Percentiles rank a stretch among this genome's conserved stretches.
Evolutionary conservation across 2,113 vertebrate species (phyloP).

Genomic region (Plecotus auritus): DNA sequence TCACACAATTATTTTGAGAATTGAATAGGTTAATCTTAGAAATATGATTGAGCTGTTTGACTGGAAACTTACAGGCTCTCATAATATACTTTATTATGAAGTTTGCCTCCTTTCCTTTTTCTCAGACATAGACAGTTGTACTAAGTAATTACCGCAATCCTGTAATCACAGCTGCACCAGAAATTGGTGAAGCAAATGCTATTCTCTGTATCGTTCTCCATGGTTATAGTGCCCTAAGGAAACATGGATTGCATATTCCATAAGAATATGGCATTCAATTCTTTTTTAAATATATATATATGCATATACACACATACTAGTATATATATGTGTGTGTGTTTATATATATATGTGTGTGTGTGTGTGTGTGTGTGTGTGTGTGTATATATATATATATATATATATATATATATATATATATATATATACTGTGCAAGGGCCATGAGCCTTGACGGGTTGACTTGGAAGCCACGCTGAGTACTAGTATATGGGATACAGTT

Average conservation of each 20-base stretch:
- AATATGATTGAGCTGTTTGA: background rate
- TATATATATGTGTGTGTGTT: too few relatives aligned
- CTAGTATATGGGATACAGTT: background rate
- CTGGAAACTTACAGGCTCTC: background rate
- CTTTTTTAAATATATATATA: background rate
- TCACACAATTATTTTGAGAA: background rate
- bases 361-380: too few relatives aligned
- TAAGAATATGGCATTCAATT: background rate
- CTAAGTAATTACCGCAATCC: background rate
- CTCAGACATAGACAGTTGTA: background rate
- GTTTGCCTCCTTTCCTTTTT: background rate
- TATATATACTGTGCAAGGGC: too few relatives aligned
- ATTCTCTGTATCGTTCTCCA: background rate
- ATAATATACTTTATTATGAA: background rate
- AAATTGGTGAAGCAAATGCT: background rate
- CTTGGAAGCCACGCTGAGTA: background rate
- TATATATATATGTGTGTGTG: too few relatives aligned
- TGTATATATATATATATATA: too few relatives aligned
- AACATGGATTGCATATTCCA: background rate
- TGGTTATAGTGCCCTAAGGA: background rate
- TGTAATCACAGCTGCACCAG: background rate
- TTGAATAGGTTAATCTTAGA: background rate
- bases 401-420: too few relatives aligned
- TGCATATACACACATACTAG: too few relatives aligned
- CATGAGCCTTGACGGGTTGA: slow-evolving; percentile 1